Percentiles rank a stretch among this genome's conserved stretches.
These are phyloP conservation scores for Sandelia bainsii DNA, from an alignment of 2,797 vertebrate genomes.

Conservation along the genomic window DNA sequence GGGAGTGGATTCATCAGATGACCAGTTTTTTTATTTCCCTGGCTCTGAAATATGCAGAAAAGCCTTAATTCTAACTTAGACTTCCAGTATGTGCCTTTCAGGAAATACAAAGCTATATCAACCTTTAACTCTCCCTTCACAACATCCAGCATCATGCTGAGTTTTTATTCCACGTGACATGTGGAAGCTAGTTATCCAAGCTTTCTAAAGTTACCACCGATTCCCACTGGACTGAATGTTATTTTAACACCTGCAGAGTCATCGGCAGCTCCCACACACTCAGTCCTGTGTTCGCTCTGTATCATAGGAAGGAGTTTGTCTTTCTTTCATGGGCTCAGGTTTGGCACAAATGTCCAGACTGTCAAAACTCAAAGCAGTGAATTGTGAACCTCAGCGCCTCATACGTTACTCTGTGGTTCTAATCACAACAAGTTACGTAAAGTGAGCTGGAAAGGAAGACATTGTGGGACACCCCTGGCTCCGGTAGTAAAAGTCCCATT, in stretches of 20 bases:
- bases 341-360: too few species aligned
- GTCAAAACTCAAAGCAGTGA: too few species aligned
- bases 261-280: neutral
- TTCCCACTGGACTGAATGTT: neutral
- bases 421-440: too few species aligned
- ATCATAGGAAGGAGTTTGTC: neutral
- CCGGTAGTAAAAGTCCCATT: too few species aligned
- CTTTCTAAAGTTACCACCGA: neutral
- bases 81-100: neutral
- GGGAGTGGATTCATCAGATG: conserved; percentile 21
- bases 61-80: neutral
- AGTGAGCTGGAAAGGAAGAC: too few species aligned
- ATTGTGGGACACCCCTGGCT: too few species aligned
- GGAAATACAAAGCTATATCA: neutral
- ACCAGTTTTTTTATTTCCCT: neutral
- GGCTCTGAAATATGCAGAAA: conserved; percentile 3
- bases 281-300: neutral
- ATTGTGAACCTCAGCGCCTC: too few species aligned
- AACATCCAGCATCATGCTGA: too few species aligned
- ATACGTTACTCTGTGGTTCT: too few species aligned
- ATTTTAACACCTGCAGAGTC: neutral
- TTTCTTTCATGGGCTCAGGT: neutral
- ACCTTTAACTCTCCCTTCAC: neutral
- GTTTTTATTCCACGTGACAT: neutral
- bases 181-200: neutral